A percentile compares a stretch with the other conserved stretches of the same genome.
phyloP scores from a whole-genome alignment of 2,113 vertebrate genomes.

The Cranoglanis bouderius region DNA sequence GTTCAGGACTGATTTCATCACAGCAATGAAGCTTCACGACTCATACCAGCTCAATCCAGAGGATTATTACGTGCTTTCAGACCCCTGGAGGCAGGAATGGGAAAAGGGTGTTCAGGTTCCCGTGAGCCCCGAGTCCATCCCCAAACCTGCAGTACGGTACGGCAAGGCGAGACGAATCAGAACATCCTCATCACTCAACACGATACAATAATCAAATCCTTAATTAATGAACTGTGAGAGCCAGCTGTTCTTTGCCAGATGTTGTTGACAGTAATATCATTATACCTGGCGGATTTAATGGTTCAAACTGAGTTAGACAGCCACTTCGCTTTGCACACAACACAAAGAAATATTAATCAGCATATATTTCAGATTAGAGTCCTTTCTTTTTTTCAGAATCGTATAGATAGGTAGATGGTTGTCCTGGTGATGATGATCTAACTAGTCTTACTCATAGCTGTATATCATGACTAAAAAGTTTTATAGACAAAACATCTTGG shows the following conservation, averaged over 20 bases:
- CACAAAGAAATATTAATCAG: neutral
- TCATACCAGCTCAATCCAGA: constrained; percentile 92
- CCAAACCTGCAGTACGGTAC: constrained; percentile 88
- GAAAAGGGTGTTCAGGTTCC: constrained; percentile 98
- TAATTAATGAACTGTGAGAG: neutral
- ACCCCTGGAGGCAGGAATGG: constrained; percentile 98
- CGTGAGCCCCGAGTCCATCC: constrained; percentile 91
- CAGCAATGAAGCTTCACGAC: constrained; percentile 97
- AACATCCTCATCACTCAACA: too few relatives aligned
- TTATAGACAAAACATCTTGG: neutral
- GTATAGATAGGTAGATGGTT: neutral
- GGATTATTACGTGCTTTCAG: constrained; percentile 91
- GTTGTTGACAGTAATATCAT: neutral
- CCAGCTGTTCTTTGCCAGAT: constrained; percentile 13
- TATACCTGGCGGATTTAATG: neutral
- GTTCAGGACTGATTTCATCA: constrained; percentile 97
- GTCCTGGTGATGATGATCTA: neutral
- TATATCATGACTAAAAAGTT: neutral
- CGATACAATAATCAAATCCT: neutral
- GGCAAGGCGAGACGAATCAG: neutral
- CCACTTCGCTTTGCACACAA: neutral
- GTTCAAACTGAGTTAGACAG: neutral
- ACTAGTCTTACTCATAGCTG: neutral
- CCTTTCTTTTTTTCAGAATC: too few relatives aligned
- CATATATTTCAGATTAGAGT: neutral